phyloP scores from a whole-genome alignment of 2,113 vertebrate genomes.

The Corythornis madagascariensis region DNA sequence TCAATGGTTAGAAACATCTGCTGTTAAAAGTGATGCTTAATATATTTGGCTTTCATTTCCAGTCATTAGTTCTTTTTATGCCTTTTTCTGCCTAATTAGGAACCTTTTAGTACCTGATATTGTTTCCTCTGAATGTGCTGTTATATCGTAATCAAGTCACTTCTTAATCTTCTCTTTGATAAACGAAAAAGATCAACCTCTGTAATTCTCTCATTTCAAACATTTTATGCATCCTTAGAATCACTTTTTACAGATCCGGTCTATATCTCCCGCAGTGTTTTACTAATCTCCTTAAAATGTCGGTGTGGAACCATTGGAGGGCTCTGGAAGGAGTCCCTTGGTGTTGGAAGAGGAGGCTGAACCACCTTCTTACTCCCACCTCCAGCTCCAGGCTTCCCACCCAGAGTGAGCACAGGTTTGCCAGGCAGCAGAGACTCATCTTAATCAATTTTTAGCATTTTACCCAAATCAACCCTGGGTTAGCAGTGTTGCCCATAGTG shows the following conservation, averaged over 20 bases:
- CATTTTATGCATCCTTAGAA: conserved; percentile 28
- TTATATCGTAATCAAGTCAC: conserved; percentile 60
- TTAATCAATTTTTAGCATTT: background rate
- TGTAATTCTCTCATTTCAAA: conserved; percentile 41
- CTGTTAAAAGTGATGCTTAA: conserved; percentile 68
- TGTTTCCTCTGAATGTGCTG: conserved; percentile 57
- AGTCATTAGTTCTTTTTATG: conserved; percentile 66
- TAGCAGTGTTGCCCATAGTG: background rate
- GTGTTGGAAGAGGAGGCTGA: background rate
- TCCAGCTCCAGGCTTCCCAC: background rate
- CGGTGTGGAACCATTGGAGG: background rate
- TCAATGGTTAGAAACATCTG: conserved; percentile 67
- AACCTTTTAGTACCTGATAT: conserved; percentile 67
- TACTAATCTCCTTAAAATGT: conserved; percentile 35
- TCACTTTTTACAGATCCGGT: background rate
- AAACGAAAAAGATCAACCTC: conserved; percentile 50
- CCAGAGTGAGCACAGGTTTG: background rate
- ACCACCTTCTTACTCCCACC: background rate
- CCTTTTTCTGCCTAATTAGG: conserved; percentile 67
- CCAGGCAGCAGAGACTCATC: background rate
- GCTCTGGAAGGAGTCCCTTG: background rate
- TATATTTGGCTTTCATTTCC: conserved; percentile 64
- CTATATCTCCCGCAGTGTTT: background rate
- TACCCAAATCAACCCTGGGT: background rate
- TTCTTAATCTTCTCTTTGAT: conserved; percentile 69